Conservation (phyloP, 1,140 invertebrate genomes). For the Centruroides vittatus region DNA sequence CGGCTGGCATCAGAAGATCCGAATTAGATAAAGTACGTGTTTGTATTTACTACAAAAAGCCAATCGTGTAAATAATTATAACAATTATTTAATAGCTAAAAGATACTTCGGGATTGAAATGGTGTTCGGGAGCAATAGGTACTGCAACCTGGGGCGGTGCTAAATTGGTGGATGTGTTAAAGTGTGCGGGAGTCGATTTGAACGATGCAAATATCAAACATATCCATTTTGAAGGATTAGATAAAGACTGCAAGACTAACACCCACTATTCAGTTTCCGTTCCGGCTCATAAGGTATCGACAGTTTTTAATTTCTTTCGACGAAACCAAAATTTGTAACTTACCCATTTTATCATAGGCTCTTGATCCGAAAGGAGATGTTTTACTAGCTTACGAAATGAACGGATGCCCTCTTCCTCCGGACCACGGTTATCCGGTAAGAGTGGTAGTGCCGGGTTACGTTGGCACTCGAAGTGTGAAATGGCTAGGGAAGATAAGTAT, state of each 20-base stretch:
- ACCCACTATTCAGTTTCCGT: background rate
- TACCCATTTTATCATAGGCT: constrained; percentile 33
- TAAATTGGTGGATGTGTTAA: constrained; percentile 56
- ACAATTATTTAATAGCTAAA: constrained; percentile 39
- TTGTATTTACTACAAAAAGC: constrained; percentile 83
- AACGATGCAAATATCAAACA: constrained; percentile 53
- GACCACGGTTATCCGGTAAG: constrained; percentile 91
- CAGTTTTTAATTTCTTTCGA: too few species aligned
- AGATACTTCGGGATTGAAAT: constrained; percentile 70
- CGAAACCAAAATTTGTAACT: too few species aligned
- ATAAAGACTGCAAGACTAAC: background rate
- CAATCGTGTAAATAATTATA: constrained; percentile 83
- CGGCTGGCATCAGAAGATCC: background rate
- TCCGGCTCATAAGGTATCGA: too few species aligned
- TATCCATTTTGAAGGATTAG: constrained; percentile 73
- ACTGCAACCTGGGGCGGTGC: constrained; percentile 94
- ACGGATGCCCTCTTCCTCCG: constrained; percentile 58
- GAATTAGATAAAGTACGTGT: constrained; percentile 39
- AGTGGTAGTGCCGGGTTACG: constrained; percentile 71
- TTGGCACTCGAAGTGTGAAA: constrained; percentile 44
- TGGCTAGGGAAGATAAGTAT: constrained; percentile 55
- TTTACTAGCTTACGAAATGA: constrained; percentile 94
- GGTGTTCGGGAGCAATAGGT: too few species aligned
- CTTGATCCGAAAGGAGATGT: constrained; percentile 63
- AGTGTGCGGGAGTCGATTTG: constrained; percentile 41